Conservation (phyloP, 2,888 invertebrate genomes). For the Timandra comae region DNA sequence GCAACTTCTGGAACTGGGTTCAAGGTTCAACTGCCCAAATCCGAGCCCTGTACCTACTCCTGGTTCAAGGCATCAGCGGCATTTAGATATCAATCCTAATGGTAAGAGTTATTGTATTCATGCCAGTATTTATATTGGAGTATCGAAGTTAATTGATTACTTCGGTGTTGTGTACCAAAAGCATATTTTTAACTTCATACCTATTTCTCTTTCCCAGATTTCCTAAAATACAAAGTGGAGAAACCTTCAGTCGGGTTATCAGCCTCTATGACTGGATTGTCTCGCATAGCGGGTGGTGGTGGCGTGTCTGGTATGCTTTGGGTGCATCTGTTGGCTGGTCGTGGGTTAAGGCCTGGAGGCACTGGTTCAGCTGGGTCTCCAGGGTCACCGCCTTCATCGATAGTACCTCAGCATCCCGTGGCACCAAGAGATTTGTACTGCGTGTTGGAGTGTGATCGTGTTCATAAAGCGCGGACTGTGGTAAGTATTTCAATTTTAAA, state of each 20-base stretch:
- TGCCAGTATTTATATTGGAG: too few relatives aligned
- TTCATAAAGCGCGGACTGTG: slow-evolving; percentile 97
- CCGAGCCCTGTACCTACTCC: slow-evolving; percentile 87
- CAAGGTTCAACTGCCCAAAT: slow-evolving; percentile 77
- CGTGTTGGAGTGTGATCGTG: slow-evolving; percentile 96
- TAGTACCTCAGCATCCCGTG: slow-evolving; percentile 64
- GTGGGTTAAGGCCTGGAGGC: slow-evolving; percentile 86
- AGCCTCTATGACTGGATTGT: slow-evolving; percentile 74
- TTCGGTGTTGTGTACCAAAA: too few relatives aligned
- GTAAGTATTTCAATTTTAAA: slow-evolving; percentile 63
- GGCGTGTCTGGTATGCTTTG: slow-evolving; percentile 91
- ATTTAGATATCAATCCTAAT: slow-evolving; percentile 92
- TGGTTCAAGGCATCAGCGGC: slow-evolving; percentile 85
- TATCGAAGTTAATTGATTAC: too few relatives aligned
- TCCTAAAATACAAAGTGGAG: slow-evolving; percentile 93
- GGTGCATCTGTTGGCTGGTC: slow-evolving; percentile 92
- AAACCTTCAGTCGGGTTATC: slow-evolving; percentile 79
- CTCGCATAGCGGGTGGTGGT: slow-evolving; percentile 62
- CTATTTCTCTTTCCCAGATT: slow-evolving; percentile 76
- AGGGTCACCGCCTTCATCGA: slow-evolving; percentile 81
- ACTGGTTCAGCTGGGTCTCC: slow-evolving; percentile 78
- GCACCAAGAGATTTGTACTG: slow-evolving; percentile 93
- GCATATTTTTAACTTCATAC: too few relatives aligned
- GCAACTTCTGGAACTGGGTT: slow-evolving; percentile 84
- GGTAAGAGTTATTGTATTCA: slow-evolving; percentile 64